Base-by-base conservation (phyloP, 2,113 vertebrate species). In the Rousettus leschenaultii region DNA sequence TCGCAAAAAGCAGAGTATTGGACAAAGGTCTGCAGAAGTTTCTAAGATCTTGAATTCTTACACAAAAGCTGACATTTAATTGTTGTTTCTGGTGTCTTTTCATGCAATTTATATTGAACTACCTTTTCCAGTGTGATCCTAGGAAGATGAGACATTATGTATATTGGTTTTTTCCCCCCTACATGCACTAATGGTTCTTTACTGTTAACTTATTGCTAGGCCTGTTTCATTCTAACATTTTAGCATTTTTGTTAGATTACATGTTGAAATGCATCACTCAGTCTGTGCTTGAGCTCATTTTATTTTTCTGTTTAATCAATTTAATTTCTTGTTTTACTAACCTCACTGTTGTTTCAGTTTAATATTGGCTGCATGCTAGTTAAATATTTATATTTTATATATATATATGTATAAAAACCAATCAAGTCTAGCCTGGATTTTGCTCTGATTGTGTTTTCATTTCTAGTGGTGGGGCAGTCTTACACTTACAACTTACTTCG, bases 131-230 rank as follows among this genome's bases (percentile, higher is more conserved):
- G 13, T 83, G 84, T 97, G 97, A 92, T 89, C 95, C 96, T 84
- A 70, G 97, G 98, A 98, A 99, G 98, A 99, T 99, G 99, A 99
- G 99, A 99, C 98, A 99, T 99, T 99, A 98, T 99, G 99, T 99
- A 98, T 98, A 98, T 98, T 99, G 99, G 98, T 99, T 98, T 97
- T 97, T 68, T 71, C 1, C 96, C 97, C 98, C 98, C 98, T 99
- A 99, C 99, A 99, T 99, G 99, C 99, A 99, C 99, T 99, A 99
- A 99, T 99, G 99, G 98, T 99, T 99, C 98, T 98, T 98, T 98
- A 99, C 98, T 99, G 98, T 98, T 98, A 99, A 98, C 98, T 98
- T 99, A 99, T 95, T 98, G 99, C 99, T 99, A 99, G 99, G 99
- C 99, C 99, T 99, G 99, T 99, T 99, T 98, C 99, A 99, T 99